Conservation (phyloP, 2,113 vertebrate genomes). For the Melospiza melodia region DNA sequence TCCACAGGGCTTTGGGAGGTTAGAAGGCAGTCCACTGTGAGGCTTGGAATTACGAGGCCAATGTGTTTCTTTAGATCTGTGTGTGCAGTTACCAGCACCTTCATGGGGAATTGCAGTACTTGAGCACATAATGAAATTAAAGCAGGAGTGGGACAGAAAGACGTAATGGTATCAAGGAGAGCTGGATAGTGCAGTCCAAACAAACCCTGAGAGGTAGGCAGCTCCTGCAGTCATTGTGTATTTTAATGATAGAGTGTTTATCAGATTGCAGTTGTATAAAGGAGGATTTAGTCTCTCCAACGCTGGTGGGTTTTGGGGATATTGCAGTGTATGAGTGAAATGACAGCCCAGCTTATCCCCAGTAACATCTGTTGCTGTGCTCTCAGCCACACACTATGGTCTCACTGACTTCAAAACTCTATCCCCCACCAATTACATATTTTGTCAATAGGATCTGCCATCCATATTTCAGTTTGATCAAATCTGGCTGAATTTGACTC, state of each 20-base stretch:
- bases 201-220: not conserved
- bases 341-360: not conserved
- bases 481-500: not conserved
- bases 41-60: conserved; percentile 27
- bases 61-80: conserved; percentile 42
- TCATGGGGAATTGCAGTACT: not conserved
- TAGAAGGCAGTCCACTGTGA: conserved; percentile 50
- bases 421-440: not conserved
- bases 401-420: not conserved
- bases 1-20: conserved; percentile 42
- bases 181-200: not conserved
- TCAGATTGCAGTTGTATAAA: not conserved
- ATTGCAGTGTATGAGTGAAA: not conserved
- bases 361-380: not conserved
- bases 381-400: not conserved
- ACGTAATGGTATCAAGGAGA: not conserved
- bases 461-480: not conserved
- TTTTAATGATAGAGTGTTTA: conserved; percentile 26
- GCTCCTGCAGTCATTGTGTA: not conserved
- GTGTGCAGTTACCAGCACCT: not conserved
- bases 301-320: not conserved
- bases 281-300: not conserved
- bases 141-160: not conserved
- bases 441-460: not conserved
- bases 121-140: conserved; percentile 43